Evolutionary conservation across 2,888 invertebrate genomes (phyloP), one percentile per base, ranked within the genome.

Genomic region (Conops quadrifasciatus): DNA sequence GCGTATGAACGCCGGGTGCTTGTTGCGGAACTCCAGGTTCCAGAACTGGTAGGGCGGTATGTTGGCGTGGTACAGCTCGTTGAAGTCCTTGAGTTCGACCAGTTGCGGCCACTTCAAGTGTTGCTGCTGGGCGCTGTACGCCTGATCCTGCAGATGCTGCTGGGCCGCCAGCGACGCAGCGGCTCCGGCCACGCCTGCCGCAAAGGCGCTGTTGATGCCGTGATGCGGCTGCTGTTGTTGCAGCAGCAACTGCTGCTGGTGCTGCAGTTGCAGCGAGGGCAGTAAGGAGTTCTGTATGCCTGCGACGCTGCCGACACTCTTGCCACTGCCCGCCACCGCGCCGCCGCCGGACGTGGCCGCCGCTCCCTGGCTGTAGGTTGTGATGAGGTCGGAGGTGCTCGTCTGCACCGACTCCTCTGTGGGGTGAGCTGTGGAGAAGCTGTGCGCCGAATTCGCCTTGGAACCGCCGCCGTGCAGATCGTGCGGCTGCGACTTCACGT

Each of bases 11-110:
- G 94, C 93, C 75, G 94, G 94, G 86, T 94, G 94, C 86, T 94
- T 94, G 88, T 94, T 95, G 78, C 93, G 91, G 86, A 96, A 94
- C 88, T 95, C 95, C 75, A 94, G 91, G 87, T 95, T 95, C 96
- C 95, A 96, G 87, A 95, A 95, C 85, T 94, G 94, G 87, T 93
- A 95, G 80, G 96, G 94, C 81, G 94, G 93, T 85, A 96, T 93
- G 75, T 92, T 92, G 79, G 93, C 93, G 80, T 93, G 91, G 85
- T 94, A 94, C 76, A 92, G 88, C 83, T 93, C 92, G 86, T 94
- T 94, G 85, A 95, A 92, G 82, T 94, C 93, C 81, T 93, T 90
- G 79, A 94, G 89, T 88, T 94, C 94, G 81, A 94, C 88, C 80
- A 93, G 92, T 78, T 92, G 93, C 60, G 92, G 92, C 78, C 92